Evolutionary conservation across 2,797 vertebrate genomes (phyloP), one percentile per base, ranked within the genome.

Genomic region (Paedocypris micromegethes): DNA sequence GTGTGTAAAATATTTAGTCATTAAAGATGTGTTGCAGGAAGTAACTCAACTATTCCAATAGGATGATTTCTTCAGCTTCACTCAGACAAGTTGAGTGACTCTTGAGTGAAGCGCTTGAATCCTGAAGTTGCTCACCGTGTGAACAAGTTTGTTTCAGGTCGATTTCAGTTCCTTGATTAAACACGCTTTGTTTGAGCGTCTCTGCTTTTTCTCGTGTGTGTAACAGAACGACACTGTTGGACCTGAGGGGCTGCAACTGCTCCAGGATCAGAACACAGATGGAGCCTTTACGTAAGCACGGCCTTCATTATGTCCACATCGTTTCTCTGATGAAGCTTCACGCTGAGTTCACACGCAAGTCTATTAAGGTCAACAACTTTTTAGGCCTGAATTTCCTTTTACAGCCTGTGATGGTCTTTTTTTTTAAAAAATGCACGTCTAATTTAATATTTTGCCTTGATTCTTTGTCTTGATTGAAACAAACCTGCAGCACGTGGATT

Each of bases 261-360:
- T 76, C 70, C 67, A 48, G 72, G 48, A 44, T 70, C 65, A 50
- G 54, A 53, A 66, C 73, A 73, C 81, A 82, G 78, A 82, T 80
- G 81, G 78, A 58, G 64, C 59, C 73, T 79, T 79, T 78, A 82
- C 23, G 23, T 82, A 80, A 79, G 58, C 38, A 49, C 54, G 43
- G 9, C 47, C 9, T 68, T 48, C 39, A 80, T 77, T 73, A 74
- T 8, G 1, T 77, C 64, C 73, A 72, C 44, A 70, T 73, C 75
- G 54, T 64, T 74, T 70, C 76, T 58, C 63, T 51, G 48, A 65
- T 37, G 23, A 72, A n/a, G 51, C 66, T 57, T 55, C 60, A 65
- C 43, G 50, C n/a, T 67, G 51, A 71, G 58, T 40, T 48, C 42
- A 23, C 6, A 53, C 58, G 47, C 38, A 45, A 55, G 9, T 48